Evolutionary conservation across 2,797 vertebrate species (phyloP), one percentile per base, ranked within the genome.

Genomic region (Miichthys miiuy): DNA sequence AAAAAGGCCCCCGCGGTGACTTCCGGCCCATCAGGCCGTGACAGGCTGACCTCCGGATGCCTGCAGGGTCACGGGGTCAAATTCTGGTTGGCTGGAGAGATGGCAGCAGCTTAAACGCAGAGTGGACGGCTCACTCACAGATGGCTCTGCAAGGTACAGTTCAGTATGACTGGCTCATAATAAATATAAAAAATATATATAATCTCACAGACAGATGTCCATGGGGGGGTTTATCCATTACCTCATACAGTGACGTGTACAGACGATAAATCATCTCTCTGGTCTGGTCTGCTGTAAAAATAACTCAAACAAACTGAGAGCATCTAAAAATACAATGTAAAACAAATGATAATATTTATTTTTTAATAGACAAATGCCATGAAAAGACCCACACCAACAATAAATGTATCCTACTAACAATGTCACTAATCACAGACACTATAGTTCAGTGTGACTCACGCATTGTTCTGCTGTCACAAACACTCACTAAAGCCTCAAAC

Each of bases 41-140:
- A 80, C 73, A 34, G 72, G 63, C 34, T 87, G 88, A 91, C 89
- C 88, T 82, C 79, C 12, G 63, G 50, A 62, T 77, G 80, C 63
- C 65, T 58, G 68, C 60, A 3, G 75, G 87, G 89, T 86, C 77
- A 84, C 14, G 0, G 71, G 82, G 90, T 88, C 80, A 88, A 21
- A 77, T 5, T 75, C 30, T 68, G 82, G 61, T 82, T 72, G 55
- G 72, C 48, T 9, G 1, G 25, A 72, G 77, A 74, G 74, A 34
- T 16, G 30, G 42, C 58, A 75, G 75, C 66, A 74, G 77, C 60
- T 84, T 83, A 65, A 72, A 82, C 9, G 2, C 57, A 80, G 71
- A 25, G 30, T 71, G 69, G 61, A 64, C 34, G 48, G 41, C 64
- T 74, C 72, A 12, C 25, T 69, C 80, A 70, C 81, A 88, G 83